A percentile compares a stretch with the other conserved stretches of the same genome.
Evolutionary conservation across 2,797 vertebrate genomes (phyloP).

Genomic region (Amphiprion clarkii): DNA sequence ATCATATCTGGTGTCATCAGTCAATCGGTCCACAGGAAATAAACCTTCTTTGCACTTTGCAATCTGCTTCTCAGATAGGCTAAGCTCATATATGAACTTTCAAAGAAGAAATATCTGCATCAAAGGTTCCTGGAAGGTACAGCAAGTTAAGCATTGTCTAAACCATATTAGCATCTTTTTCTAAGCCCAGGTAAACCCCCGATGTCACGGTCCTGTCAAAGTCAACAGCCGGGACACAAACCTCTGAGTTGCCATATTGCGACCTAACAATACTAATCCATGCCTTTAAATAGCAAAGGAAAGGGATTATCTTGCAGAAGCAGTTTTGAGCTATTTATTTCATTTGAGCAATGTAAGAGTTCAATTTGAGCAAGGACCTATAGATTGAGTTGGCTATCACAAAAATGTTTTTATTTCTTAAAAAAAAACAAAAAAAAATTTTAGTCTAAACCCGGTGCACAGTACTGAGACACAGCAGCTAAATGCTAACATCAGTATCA

Average conservation of each 20-base stretch:
- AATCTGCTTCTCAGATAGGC: constrained; percentile 38
- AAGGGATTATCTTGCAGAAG: constrained; percentile 66
- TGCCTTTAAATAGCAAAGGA: constrained; percentile 62
- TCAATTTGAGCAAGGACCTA: neutral
- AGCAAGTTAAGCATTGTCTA: constrained; percentile 2
- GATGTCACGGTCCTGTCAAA: constrained; percentile 32
- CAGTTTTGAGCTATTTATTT: constrained; percentile 67
- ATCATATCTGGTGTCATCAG: neutral
- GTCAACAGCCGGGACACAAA: constrained; percentile 1
- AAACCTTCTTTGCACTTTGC: neutral
- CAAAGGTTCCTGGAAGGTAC: constrained; percentile 36
- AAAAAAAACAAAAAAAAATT: neutral
- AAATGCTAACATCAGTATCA: neutral
- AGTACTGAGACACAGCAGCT: neutral
- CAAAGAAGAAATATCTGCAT: constrained; percentile 22
- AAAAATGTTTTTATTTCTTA: neutral
- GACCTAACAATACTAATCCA: constrained; percentile 65
- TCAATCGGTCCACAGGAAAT: neutral
- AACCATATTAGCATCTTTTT: constrained; percentile 45
- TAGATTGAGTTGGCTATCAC: no score
- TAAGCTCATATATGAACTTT: constrained; percentile 47
- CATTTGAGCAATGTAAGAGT: constrained; percentile 32
- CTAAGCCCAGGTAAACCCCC: constrained; percentile 16
- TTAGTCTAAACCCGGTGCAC: neutral
- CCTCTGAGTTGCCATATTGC: constrained; percentile 42